Conservation (phyloP, 2,888 invertebrate species). For the Norana najaformis region DNA sequence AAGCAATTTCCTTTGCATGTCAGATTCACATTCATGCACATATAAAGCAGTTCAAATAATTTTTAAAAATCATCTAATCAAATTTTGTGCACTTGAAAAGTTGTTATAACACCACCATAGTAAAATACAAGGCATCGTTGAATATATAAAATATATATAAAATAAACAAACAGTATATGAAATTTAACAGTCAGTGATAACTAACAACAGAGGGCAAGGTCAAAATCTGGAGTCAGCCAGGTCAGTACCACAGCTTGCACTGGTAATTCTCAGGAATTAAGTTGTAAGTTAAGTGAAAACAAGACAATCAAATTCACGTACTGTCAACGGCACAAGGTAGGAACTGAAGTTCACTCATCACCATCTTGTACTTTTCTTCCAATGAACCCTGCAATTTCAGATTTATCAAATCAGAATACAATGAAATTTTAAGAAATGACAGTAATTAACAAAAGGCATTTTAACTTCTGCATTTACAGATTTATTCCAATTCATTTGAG, state of each 20-base stretch:
- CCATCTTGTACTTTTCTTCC: conserved; percentile 46
- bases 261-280: background rate
- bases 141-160: too few species aligned
- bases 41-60: background rate
- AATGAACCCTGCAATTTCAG: conserved; percentile 30
- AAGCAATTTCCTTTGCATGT: background rate
- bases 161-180: too few species aligned
- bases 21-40: background rate
- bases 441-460: background rate
- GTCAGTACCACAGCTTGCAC: background rate
- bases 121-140: too few species aligned
- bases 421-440: background rate
- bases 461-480: too few species aligned
- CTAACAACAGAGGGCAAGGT: background rate
- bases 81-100: too few species aligned
- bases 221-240: background rate
- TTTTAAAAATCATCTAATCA: background rate
- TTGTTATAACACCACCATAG: too few species aligned
- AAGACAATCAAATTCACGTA: conserved; percentile 32
- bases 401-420: background rate
- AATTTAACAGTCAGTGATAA: too few species aligned
- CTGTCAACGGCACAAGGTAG: conserved; percentile 41
- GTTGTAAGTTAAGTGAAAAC: background rate
- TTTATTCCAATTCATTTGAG: background rate
- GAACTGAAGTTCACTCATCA: conserved; percentile 44